These are phyloP conservation scores for Ceyx margarethae DNA, from an alignment of 2,113 vertebrate species.

Conservation along the genomic window DNA sequence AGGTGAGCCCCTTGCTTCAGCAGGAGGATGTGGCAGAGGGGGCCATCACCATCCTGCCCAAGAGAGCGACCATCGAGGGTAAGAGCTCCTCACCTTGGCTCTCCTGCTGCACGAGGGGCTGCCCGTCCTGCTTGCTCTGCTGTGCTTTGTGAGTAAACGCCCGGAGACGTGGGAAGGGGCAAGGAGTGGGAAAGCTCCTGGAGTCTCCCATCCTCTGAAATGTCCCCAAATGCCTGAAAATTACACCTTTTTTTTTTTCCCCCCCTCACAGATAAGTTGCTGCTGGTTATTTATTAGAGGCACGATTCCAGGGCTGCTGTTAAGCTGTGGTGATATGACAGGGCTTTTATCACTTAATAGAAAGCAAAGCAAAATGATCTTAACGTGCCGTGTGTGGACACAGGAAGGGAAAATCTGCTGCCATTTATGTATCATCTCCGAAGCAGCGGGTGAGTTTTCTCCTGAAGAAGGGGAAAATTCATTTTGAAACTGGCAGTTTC, in stretches of 20 bases:
- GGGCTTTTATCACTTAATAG: not conserved
- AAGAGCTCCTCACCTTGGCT: not conserved
- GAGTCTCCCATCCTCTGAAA: not conserved
- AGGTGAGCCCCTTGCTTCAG: constrained; percentile 84
- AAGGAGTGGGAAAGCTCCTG: not conserved
- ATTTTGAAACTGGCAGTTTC: not conserved
- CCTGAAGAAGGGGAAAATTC: not conserved
- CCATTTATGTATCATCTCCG: not conserved
- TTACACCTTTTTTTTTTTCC: not conserved
- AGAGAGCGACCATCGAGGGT: constrained; percentile 90
- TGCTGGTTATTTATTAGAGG: not conserved
- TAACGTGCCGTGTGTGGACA: accelerated
- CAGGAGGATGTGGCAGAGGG: constrained; percentile 90
- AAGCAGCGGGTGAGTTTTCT: not conserved
- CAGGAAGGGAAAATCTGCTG: not conserved
- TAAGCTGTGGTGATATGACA: not conserved
- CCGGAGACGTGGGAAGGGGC: not conserved
- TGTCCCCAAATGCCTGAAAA: not conserved
- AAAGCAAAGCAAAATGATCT: not conserved
- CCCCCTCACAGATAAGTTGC: not conserved
- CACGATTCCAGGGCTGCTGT: not conserved
- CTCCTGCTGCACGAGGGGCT: not conserved
- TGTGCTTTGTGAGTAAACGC: accelerated
- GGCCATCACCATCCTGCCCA: constrained; percentile 93
- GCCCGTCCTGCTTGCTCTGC: accelerated